Conservation (phyloP, 2,888 invertebrate genomes). For the Morpho helenor region DNA sequence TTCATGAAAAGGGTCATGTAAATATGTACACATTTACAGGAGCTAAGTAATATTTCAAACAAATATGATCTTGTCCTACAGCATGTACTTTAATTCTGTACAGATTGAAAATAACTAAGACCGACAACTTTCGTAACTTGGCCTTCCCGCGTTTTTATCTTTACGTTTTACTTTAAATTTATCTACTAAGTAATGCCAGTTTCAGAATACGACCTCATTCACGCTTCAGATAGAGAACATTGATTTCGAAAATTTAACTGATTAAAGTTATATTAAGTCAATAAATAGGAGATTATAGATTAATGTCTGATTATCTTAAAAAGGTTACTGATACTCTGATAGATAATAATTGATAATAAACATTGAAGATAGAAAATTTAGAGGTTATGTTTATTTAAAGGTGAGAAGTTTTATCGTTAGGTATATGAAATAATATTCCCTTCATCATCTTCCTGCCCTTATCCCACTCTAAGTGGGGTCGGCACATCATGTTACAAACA, state of each 20-base stretch:
- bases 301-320: too few species aligned
- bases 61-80: constrained; percentile 12
- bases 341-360: too few species aligned
- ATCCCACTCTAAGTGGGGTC: too few species aligned
- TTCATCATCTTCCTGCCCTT: too few species aligned
- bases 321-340: too few species aligned
- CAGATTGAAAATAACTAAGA: constrained; percentile 28
- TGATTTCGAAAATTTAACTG: constrained; percentile 1
- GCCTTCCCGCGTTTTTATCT: constrained; percentile 29
- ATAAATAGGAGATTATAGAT: too few species aligned
- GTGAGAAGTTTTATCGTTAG: too few species aligned
- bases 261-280: too few species aligned
- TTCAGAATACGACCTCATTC: constrained; percentile 22
- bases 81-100: constrained; percentile 1
- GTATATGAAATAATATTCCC: too few species aligned
- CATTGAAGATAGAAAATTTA: too few species aligned
- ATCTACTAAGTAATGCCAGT: constrained; percentile 15
- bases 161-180: constrained; percentile 19
- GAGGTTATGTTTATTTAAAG: too few species aligned
- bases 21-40: neutral
- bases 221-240: constrained; percentile 6
- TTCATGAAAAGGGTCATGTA: constrained; percentile 1
- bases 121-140: constrained; percentile 32
- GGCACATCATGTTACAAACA: too few species aligned
- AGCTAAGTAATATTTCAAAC: constrained; percentile 4